Evolutionary conservation across 2,888 invertebrate species (phyloP).

Genomic region (Stenodera caucasica): DNA sequence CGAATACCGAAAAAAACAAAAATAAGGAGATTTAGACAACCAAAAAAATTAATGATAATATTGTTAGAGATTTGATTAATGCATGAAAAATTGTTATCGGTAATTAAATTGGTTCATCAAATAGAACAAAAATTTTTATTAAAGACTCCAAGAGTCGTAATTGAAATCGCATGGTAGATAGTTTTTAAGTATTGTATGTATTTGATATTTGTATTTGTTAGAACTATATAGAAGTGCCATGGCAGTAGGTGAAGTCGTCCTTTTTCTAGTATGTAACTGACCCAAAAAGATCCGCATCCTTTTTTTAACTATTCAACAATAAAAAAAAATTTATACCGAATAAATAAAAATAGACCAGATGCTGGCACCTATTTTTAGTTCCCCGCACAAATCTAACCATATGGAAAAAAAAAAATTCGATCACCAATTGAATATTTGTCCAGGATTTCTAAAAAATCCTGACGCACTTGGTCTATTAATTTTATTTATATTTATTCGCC

Average conservation of each 20-base stretch:
- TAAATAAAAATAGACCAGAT: slow-evolving; percentile 6
- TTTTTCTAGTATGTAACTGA: slow-evolving; percentile 55
- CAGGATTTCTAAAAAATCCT: not conserved
- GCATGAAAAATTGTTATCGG: slow-evolving; percentile 5
- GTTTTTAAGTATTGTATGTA: slow-evolving; percentile 51
- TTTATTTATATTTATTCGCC: slow-evolving; percentile 24
- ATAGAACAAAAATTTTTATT: slow-evolving; percentile 22
- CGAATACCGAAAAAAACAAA: too few species aligned
- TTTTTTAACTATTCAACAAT: slow-evolving; percentile 6
- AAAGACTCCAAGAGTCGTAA: slow-evolving; percentile 46
- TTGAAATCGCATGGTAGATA: slow-evolving; percentile 55
- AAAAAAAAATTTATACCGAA: not conserved
- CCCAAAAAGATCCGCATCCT: slow-evolving; percentile 51
- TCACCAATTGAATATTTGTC: too few species aligned
- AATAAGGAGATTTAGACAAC: slow-evolving; percentile 9
- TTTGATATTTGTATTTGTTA: slow-evolving; percentile 50
- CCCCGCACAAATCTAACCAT: too few species aligned
- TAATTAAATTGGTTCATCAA: slow-evolving; percentile 16
- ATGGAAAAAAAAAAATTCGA: too few species aligned
- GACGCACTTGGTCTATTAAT: slow-evolving; percentile 19
- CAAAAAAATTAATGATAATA: slow-evolving; percentile 9
- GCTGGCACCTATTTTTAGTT: too few species aligned
- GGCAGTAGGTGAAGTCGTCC: slow-evolving; percentile 50
- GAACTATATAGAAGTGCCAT: slow-evolving; percentile 50
- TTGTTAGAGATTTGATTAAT: slow-evolving; percentile 19